Evolutionary conservation across 2,797 vertebrate genomes (phyloP).

Genomic region (Macroramphosus scolopax): DNA sequence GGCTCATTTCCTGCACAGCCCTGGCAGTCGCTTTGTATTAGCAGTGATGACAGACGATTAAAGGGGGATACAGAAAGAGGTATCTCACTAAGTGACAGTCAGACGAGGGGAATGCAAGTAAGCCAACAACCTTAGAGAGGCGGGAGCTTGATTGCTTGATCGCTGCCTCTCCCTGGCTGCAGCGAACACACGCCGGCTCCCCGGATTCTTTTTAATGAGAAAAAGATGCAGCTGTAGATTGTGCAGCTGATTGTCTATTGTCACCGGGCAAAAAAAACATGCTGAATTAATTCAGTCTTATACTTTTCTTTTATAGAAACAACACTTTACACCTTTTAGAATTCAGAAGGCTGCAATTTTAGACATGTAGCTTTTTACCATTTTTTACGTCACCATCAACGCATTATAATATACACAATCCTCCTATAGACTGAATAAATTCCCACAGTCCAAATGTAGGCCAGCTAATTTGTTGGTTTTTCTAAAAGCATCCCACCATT

Average conservation of each 20-base stretch:
- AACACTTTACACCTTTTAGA: constrained; percentile 33
- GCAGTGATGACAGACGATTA: constrained; percentile 62
- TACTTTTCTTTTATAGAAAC: constrained; percentile 46
- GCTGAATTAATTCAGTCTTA: constrained; percentile 36
- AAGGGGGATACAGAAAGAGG: constrained; percentile 48
- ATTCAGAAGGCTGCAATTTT: constrained; percentile 31
- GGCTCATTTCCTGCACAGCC: constrained; percentile 70
- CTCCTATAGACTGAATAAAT: neutral
- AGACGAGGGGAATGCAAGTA: constrained; percentile 42
- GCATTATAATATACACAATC: neutral
- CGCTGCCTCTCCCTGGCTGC: constrained; percentile 35
- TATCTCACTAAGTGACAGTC: constrained; percentile 61
- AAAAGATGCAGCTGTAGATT: constrained; percentile 68
- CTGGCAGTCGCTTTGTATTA: constrained; percentile 71
- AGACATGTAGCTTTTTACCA: constrained; percentile 12
- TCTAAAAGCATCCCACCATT: constrained; percentile 14
- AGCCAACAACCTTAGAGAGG: constrained; percentile 55
- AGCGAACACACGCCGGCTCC: constrained; percentile 50
- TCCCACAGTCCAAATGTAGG: constrained; percentile 7
- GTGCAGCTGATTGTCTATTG: constrained; percentile 62
- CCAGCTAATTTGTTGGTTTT: constrained; percentile 22
- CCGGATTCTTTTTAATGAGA: constrained; percentile 66
- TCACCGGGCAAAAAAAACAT: constrained; percentile 18
- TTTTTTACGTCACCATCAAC: constrained; percentile 14
- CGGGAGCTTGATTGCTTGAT: constrained; percentile 61